Percentiles rank a stretch among this genome's conserved stretches.
Conservation (phyloP, 2,888 invertebrate species). For the Frankliniella intonsa region DNA sequence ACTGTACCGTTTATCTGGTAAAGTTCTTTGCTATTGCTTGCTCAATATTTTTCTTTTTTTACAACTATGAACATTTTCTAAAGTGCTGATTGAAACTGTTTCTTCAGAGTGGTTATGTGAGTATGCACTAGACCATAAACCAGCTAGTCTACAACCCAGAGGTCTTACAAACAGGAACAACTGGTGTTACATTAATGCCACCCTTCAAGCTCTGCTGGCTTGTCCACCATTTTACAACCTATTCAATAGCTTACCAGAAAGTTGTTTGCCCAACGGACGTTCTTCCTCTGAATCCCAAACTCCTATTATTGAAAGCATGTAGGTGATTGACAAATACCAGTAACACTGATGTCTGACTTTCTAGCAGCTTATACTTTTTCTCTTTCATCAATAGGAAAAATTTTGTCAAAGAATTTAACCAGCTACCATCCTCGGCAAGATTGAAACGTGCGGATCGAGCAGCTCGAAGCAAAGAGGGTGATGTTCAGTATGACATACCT, state of each 20-base stretch:
- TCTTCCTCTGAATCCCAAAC: conserved; percentile 50
- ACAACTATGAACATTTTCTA: not conserved
- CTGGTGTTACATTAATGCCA: conserved; percentile 95
- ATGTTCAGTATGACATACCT: conserved; percentile 46
- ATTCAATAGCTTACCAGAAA: conserved; percentile 65
- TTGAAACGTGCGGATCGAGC: conserved; percentile 32
- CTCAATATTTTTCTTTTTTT: not conserved
- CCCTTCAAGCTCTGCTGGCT: conserved; percentile 86
- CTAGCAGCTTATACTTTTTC: not conserved
- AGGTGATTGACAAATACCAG: conserved; percentile 50
- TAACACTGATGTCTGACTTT: conserved; percentile 44
- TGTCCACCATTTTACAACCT: conserved; percentile 95
- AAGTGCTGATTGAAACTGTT: not conserved
- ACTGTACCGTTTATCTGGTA: not conserved
- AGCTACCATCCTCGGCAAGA: conserved; percentile 51
- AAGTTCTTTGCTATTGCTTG: conserved; percentile 8
- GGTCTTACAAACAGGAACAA: conserved; percentile 91
- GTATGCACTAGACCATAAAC: conserved; percentile 71
- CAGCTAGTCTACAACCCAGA: conserved; percentile 77
- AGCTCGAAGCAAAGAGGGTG: conserved; percentile 30
- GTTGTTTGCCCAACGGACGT: conserved; percentile 41
- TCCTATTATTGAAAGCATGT: conserved; percentile 91
- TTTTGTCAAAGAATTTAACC: conserved; percentile 72
- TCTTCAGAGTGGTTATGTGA: conserved; percentile 66
- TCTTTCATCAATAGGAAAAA: conserved; percentile 56